phyloP scores from a whole-genome alignment of 1,140 invertebrate species.

The Artemia franciscana region DNA sequence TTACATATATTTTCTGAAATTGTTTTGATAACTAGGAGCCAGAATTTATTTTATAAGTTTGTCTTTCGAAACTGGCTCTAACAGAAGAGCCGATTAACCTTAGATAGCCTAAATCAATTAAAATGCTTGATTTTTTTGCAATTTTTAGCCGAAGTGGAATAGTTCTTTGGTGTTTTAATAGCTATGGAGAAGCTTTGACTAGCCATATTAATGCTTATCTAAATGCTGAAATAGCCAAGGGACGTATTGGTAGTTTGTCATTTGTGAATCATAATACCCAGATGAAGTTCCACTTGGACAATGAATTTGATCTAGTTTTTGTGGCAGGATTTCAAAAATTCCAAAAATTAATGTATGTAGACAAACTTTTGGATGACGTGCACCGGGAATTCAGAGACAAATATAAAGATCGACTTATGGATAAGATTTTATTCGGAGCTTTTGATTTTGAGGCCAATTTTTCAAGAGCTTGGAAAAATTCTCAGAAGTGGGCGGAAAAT shows the following conservation, averaged over 20 bases:
- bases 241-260: slow-evolving; percentile 54
- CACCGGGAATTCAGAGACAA: slow-evolving; percentile 87
- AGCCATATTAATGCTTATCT: slow-evolving; percentile 86
- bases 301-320: slow-evolving; percentile 96
- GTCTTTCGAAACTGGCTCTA: no score
- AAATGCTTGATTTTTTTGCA: slow-evolving; percentile 97
- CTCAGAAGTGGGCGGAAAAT: slow-evolving; percentile 44
- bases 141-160: slow-evolving; percentile 99
- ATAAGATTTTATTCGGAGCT: slow-evolving; percentile 23
- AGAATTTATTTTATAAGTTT: no score
- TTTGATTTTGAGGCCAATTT: slow-evolving; percentile 43
- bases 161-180: slow-evolving; percentile 93
- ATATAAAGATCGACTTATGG: slow-evolving; percentile 63
- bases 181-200: slow-evolving; percentile 68
- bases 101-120: no score
- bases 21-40: no score
- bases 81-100: no score
- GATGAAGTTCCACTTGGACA: slow-evolving; percentile 89
- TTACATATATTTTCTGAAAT: no score
- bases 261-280: slow-evolving; percentile 69
- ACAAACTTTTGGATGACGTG: slow-evolving; percentile 88
- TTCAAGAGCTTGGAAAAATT: slow-evolving; percentile 34
- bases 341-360: slow-evolving; percentile 82
- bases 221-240: slow-evolving; percentile 80
- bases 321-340: slow-evolving; percentile 97